Conservation (phyloP, 2,113 vertebrate genomes). For the Chiloscyllium plagiosum region DNA sequence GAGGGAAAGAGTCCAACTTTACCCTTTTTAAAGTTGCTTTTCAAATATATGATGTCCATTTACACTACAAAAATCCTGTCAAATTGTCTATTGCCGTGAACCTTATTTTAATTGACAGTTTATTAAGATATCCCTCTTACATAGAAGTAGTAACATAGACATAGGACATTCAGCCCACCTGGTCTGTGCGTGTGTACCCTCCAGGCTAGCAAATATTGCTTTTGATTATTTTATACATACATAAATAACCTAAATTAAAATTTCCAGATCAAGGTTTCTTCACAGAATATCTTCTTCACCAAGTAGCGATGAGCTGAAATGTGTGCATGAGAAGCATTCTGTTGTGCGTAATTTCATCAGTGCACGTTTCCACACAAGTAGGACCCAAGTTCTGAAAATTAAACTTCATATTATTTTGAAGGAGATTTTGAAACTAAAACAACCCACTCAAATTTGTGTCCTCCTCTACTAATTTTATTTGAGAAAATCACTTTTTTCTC, state of each 20-base stretch:
- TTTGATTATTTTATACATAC: not conserved
- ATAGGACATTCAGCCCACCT: not conserved
- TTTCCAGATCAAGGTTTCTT: not conserved
- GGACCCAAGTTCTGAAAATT: not conserved
- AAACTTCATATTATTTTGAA: not conserved
- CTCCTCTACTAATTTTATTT: not conserved
- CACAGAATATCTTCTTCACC: not conserved
- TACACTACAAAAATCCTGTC: not conserved
- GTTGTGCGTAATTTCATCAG: not conserved
- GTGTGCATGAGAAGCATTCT: not conserved
- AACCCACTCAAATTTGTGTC: not conserved
- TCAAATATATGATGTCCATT: not conserved
- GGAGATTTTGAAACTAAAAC: not conserved
- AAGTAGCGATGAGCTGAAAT: not conserved
- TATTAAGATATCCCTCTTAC: not conserved
- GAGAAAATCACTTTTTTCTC: not conserved
- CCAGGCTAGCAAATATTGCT: not conserved
- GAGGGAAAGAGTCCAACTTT: not conserved
- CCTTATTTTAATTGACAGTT: not conserved
- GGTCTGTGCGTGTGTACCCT: not conserved
- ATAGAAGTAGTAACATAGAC: not conserved
- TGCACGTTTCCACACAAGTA: not conserved
- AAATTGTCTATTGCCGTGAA: not conserved
- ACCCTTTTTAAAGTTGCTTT: not conserved
- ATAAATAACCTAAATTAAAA: too few relatives aligned